These are phyloP conservation scores for Apotomis turbidana DNA, from an alignment of 2,888 invertebrate species.

Conservation along the genomic window DNA sequence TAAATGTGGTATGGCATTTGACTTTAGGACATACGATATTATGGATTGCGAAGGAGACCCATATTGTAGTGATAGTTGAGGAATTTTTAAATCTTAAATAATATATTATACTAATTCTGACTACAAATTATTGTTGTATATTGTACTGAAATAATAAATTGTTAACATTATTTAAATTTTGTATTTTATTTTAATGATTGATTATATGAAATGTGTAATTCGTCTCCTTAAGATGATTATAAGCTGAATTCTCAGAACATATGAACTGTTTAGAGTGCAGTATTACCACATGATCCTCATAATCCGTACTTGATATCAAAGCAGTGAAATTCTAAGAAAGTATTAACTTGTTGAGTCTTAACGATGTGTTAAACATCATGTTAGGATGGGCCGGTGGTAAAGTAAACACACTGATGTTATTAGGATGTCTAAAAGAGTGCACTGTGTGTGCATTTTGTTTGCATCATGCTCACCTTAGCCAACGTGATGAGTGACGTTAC, in stretches of 20 bases:
- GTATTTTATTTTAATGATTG: too few relatives aligned
- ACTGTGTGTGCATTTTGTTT: constrained; percentile 48
- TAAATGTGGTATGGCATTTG: too few relatives aligned
- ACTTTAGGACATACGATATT: too few relatives aligned
- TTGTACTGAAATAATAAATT: too few relatives aligned
- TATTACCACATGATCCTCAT: constrained; percentile 3
- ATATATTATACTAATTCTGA: too few relatives aligned
- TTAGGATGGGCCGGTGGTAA: constrained; percentile 49
- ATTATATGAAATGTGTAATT: too few relatives aligned
- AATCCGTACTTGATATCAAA: constrained; percentile 35
- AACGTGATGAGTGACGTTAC: constrained; percentile 45
- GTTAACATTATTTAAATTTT: too few relatives aligned
- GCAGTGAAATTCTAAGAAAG: constrained; percentile 35
- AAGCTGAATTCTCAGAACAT: constrained; percentile 3
- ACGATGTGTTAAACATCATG: constrained; percentile 35
- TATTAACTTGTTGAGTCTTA: constrained; percentile 39
- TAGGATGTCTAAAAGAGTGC: constrained; percentile 17
- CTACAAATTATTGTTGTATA: too few relatives aligned
- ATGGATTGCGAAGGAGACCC: too few relatives aligned
- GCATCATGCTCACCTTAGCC: constrained; percentile 48
- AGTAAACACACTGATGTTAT: constrained; percentile 50
- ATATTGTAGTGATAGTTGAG: too few relatives aligned
- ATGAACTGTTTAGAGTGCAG: constrained; percentile 32
- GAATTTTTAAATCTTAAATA: too few relatives aligned
- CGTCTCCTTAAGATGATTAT: background rate